phyloP scores from a whole-genome alignment of 2,113 vertebrate genomes.

The Canis aureus region DNA sequence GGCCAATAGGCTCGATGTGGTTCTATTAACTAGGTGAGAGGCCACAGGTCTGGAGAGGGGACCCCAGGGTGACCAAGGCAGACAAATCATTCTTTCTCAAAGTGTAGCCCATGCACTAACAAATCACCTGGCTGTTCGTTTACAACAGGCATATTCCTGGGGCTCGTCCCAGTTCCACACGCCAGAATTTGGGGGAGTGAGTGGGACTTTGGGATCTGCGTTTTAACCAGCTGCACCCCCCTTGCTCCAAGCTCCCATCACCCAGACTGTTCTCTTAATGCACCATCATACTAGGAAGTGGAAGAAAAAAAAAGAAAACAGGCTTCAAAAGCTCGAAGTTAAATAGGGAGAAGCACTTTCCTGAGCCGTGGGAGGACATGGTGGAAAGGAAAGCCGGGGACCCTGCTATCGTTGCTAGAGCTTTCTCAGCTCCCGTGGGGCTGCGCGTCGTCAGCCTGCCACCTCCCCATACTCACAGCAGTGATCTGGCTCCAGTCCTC shows the following conservation, averaged over 20 bases:
- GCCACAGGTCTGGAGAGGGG: background rate
- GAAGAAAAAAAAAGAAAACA: background rate
- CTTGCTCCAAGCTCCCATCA: background rate
- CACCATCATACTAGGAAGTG: background rate
- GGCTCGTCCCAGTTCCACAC: background rate
- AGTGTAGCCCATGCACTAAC: background rate
- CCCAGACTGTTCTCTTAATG: background rate
- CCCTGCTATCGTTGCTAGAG: background rate
- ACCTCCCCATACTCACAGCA: conserved; percentile 61
- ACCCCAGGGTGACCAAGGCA: background rate
- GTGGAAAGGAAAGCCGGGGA: background rate
- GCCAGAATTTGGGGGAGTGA: background rate
- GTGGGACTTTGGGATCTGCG: background rate
- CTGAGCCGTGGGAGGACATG: background rate
- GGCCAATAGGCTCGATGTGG: background rate
- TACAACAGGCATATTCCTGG: background rate
- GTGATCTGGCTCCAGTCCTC: conserved; percentile 78
- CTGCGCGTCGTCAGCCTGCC: background rate
- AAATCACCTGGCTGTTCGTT: background rate
- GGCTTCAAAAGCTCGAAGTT: background rate
- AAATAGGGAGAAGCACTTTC: background rate
- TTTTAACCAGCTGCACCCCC: background rate
- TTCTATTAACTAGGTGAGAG: background rate
- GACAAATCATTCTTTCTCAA: background rate
- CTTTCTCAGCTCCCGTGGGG: background rate